Evolutionary conservation across 2,797 vertebrate genomes (phyloP), one percentile per base, ranked within the genome.

Genomic region (Lutjanus argentimaculatus): DNA sequence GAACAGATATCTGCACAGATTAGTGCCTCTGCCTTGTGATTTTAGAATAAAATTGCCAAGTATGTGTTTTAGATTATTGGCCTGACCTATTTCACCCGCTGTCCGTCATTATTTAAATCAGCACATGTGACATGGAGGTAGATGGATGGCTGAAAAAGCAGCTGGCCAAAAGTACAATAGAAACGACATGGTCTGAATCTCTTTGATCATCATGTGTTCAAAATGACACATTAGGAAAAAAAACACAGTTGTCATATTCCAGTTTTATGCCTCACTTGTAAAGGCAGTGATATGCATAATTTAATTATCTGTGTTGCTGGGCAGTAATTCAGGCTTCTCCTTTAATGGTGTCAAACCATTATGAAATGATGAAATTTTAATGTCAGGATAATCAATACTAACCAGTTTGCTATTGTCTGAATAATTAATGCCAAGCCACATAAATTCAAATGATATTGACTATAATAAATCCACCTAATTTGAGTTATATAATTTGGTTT

Each of bases 271-370:
- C 52, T 59, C n/a, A 52, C 9, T 59, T 76, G 11, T 79, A 16
- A 73, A 53, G 19, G 17, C 8, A 64, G 42, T 57, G 16, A 49
- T 53, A 59, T 76, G 55, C 57, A 84, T 72, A 17, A 75, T 84
- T 83, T 21, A 72, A 77, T 57, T 3, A 67, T 68, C 45, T 71
- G 16, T 72, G 57, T 78, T 63, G 19, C 67, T 45, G 19, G 46
- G 13, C 12, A 72, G 16, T 81, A 22, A 64, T 61, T 69, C 8
- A 69, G 8, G 7, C 0, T 63, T 67, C 52, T 79, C 72, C 40
- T 45, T 59, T 78, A 63, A 65, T 70, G 21, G 11, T 71, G 42
- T 82, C 3, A 64, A 68, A 72, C 68, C 45, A 72, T 65, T 13
- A 36, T 73, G 12, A 68, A 53, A 53, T 36, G 12, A 56, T 78